Conservation (phyloP, 2,888 invertebrate genomes). For the Plagodis dolabraria region DNA sequence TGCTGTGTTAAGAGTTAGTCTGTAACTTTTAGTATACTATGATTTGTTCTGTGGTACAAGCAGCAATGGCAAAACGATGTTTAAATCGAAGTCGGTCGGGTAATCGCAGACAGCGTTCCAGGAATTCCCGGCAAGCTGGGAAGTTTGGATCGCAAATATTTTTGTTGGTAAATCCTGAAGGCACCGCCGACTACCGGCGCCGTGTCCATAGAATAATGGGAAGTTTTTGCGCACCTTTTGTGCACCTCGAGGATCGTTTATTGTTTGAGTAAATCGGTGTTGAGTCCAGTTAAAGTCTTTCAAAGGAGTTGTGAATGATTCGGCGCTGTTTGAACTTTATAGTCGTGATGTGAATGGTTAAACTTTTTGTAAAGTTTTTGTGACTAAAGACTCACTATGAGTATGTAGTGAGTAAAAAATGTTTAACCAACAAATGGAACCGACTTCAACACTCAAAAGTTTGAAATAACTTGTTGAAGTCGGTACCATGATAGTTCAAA, state of each 20-base stretch:
- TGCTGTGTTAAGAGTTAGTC: too few relatives aligned
- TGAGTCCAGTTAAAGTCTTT: constrained; percentile 27
- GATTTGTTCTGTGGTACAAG: constrained; percentile 18
- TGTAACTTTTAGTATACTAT: constrained; percentile 29
- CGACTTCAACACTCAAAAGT: too few relatives aligned
- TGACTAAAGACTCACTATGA: neutral
- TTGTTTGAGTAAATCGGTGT: constrained; percentile 25
- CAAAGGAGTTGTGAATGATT: constrained; percentile 16
- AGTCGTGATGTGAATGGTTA: neutral
- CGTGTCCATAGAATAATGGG: constrained; percentile 44
- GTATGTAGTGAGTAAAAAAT: too few relatives aligned
- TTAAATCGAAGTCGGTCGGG: constrained; percentile 41
- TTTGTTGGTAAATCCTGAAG: constrained; percentile 52
- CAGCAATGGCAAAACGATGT: constrained; percentile 4
- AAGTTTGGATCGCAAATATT: constrained; percentile 64
- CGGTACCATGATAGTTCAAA: too few relatives aligned
- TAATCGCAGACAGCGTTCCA: constrained; percentile 52
- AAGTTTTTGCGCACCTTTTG: constrained; percentile 42
- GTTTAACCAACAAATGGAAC: too few relatives aligned
- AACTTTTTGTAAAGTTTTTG: constrained; percentile 2
- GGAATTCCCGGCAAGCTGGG: constrained; percentile 57
- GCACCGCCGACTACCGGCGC: constrained; percentile 33
- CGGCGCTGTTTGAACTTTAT: neutral
- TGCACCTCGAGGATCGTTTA: constrained; percentile 24
- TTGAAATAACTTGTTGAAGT: too few relatives aligned